A percentile compares a stretch with the other conserved stretches of the same genome.
phyloP scores from a whole-genome alignment of 2,888 invertebrate genomes.

The Cinara cedri region DNA sequence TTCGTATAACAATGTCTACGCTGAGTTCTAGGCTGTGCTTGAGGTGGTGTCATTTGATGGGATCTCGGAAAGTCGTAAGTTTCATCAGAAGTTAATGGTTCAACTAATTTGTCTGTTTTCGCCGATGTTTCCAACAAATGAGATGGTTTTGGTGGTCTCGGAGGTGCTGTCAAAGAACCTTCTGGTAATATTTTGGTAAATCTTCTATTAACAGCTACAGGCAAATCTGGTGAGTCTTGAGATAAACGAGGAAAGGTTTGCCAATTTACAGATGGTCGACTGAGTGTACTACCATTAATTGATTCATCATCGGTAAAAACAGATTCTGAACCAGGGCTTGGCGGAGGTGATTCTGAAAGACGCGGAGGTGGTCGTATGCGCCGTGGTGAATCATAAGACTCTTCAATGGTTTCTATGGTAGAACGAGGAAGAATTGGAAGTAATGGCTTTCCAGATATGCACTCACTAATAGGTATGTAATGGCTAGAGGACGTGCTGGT shows the following conservation, averaged over 20 bases:
- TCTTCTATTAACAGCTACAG: constrained; percentile 58
- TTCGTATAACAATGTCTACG: constrained; percentile 69
- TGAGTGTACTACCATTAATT: constrained; percentile 59
- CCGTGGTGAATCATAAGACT: constrained; percentile 62
- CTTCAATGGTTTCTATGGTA: constrained; percentile 57
- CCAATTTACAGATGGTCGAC: constrained; percentile 64
- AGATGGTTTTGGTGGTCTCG: constrained; percentile 78
- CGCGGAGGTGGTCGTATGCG: constrained; percentile 61
- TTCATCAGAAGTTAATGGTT: constrained; percentile 62
- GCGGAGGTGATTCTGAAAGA: constrained; percentile 64
- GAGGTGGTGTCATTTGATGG: constrained; percentile 65
- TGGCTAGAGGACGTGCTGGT: constrained; percentile 74
- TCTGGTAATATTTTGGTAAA: constrained; percentile 54
- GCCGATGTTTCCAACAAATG: constrained; percentile 64
- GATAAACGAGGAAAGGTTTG: constrained; percentile 67
- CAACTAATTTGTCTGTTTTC: constrained; percentile 62
- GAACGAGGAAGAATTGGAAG: constrained; percentile 56
- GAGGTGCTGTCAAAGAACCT: constrained; percentile 66
- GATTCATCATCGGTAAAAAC: constrained; percentile 75
- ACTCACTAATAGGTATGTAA: constrained; percentile 91
- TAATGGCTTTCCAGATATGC: constrained; percentile 75
- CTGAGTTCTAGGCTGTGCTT: constrained; percentile 30
- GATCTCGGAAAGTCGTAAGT: constrained; percentile 76
- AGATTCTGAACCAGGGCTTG: constrained; percentile 71
- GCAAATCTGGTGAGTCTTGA: constrained; percentile 67